Evolutionary conservation across 2,797 vertebrate species (phyloP).

Genomic region (Poecilia wingei): DNA sequence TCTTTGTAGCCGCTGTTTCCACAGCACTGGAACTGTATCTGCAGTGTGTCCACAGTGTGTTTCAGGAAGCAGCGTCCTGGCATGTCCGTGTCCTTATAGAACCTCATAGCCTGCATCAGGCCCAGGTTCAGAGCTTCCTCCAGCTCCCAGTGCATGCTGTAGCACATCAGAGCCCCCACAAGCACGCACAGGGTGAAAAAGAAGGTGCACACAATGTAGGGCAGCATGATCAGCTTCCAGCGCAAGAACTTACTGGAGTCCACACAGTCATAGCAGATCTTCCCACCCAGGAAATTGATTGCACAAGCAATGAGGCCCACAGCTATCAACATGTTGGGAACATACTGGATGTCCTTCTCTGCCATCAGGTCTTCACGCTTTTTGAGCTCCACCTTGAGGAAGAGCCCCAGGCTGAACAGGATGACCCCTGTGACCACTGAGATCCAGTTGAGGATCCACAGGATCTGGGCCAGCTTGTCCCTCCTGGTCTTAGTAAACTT

Average conservation of each 20-base stretch:
- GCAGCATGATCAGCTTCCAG: conserved; percentile 92
- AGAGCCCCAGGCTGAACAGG: conserved; percentile 90
- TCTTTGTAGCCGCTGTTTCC: conserved; percentile 90
- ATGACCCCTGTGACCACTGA: conserved; percentile 87
- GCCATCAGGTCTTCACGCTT: conserved; percentile 89
- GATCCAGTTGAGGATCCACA: conserved; percentile 96
- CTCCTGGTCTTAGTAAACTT: conserved; percentile 90
- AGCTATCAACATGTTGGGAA: conserved; percentile 90
- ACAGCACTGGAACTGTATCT: conserved; percentile 91
- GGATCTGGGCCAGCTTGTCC: conserved; percentile 89
- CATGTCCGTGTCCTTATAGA: conserved; percentile 92
- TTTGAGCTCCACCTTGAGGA: conserved; percentile 91
- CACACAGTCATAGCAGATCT: conserved; percentile 93
- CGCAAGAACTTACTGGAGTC: conserved; percentile 88
- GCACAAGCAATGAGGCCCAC: conserved; percentile 89
- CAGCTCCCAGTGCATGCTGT: conserved; percentile 86
- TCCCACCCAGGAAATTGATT: conserved; percentile 92
- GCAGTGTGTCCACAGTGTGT: conserved; percentile 87
- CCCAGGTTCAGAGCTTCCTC: conserved; percentile 87
- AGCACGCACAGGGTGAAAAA: conserved; percentile 92
- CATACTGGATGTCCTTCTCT: conserved; percentile 84
- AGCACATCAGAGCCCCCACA: conserved; percentile 91
- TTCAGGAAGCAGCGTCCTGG: conserved; percentile 92
- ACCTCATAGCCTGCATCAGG: conserved; percentile 85
- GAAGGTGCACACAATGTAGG: conserved; percentile 90